phyloP scores from a whole-genome alignment of 2,888 invertebrate genomes.

The Amblyjoppa fuscipennis region DNA sequence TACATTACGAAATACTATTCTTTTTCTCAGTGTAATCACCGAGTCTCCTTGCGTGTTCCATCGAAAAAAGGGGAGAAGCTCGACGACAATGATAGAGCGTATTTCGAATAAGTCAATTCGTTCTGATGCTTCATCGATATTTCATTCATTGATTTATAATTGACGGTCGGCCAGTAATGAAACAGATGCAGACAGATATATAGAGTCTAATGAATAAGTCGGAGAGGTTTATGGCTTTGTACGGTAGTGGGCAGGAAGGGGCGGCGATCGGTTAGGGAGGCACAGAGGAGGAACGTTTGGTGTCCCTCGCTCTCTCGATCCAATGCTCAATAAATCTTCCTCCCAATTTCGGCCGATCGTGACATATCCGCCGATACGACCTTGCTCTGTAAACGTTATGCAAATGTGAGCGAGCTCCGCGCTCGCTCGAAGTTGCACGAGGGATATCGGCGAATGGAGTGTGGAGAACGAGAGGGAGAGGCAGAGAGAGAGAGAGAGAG shows the following conservation, averaged over 20 bases:
- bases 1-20: no score
- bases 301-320: constrained; percentile 60
- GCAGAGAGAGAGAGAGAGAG: constrained; percentile 9
- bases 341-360: constrained; percentile 76
- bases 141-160: constrained; percentile 57
- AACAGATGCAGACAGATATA: constrained; percentile 48
- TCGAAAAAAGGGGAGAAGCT: not conserved
- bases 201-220: constrained; percentile 63
- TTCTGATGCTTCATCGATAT: constrained; percentile 31
- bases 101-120: constrained; percentile 44
- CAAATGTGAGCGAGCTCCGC: constrained; percentile 70
- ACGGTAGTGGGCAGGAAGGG: not conserved
- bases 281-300: constrained; percentile 17
- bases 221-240: constrained; percentile 61
- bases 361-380: constrained; percentile 75
- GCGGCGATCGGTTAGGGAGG: constrained; percentile 44
- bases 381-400: constrained; percentile 75
- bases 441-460: not conserved
- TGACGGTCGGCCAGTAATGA: constrained; percentile 31
- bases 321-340: constrained; percentile 78
- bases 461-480: not conserved
- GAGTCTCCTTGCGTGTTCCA: not conserved
- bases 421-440: constrained; percentile 58
- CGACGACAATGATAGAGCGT: not conserved
- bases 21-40: not conserved